Base-by-base conservation (phyloP, 2,888 invertebrate species). In the Oxycera nigricornis region DNA sequence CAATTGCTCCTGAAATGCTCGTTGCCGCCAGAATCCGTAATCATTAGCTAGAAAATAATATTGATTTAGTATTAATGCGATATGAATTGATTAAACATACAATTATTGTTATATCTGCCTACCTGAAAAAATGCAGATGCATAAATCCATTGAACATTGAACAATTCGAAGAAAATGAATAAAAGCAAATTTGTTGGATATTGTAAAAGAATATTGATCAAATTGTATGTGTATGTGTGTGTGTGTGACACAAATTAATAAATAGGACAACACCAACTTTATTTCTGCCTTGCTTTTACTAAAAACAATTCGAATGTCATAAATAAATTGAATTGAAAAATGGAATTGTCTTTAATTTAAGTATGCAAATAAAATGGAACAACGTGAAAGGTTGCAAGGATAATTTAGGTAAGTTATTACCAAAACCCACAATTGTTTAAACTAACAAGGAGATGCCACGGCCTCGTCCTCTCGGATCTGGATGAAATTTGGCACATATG, bases 221-320 rank as follows among this genome's bases (percentile, higher is more conserved):
- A 46, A 46, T 46, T n/a, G n/a, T n/a, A n/a, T n/a, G n/a, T 14
- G 11, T 9, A 59, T 11, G 30, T 1, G n/a, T 59, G 59, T 14
- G 30, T 59, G 59, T 30, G 14, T 26, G 59, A 59, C 59, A 28
- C 30, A 11, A 30, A 28, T 3, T 59, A 50, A n/a, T 59, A 59
- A 59, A 59, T 59, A 14, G 59, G 30, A 3, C 26, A 59, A 59
- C 59, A 59, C 30, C 59, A 59, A 59, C 6, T n/a, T 30, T 59
- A 30, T 20, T 59, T 59, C 22, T 59, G 59, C 59, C 59, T 59
- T 59, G 59, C 59, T 59, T 59, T 59, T 59, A 30, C 30, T 59
- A 59, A 59, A n/a, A 59, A 11, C 30, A 30, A 30, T 28, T 30
- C 20, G 28, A 59, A n/a, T 14, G 6, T 28, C 6, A 59, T 59